Evolutionary conservation across 2,888 invertebrate genomes (phyloP), one percentile per base, ranked within the genome.

Genomic region (Ephialtes manifestator): DNA sequence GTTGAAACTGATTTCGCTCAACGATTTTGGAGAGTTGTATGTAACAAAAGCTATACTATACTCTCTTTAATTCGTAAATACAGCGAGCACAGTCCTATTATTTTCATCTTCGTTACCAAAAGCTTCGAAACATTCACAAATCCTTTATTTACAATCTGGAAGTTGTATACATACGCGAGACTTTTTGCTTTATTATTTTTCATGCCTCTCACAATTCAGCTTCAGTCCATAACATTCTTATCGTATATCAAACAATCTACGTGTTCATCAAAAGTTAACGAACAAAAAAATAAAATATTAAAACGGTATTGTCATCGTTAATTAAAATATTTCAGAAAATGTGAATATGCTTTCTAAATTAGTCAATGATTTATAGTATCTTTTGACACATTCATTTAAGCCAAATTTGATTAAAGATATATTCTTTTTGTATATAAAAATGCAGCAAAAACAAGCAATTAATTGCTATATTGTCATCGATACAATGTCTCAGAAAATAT

Each of bases 11-110:
- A 55, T 13, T 18, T 24, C 24, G 43, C n/a, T 18, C 28, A 46
- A 67, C 55, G 43, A 28, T 28, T 24, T 67, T 55, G 11, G 43
- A 67, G n/a, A 67, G 67, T 67, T 43, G 39, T 24, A 20, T 15
- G 77, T 68, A 68, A 67, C 77, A 68, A 77, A 77, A 77, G 15
- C 53, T 55, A 58, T 46, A 58, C 35, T 77, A 55, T 55, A 55
- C 24, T 35, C 18, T 77, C 28, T 53, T n/a, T 55, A 15, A 18
- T 76, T 76, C 65, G 53, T n/a, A 20, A 24, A 28, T 53, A 35
- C 15, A 58, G 24, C 60, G 7, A 67, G 53, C 65, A 76, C 51
- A 65, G 51, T 51, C 65, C 53, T 35, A 51, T 67, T 24, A 31
- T 65, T 46, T 60, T 51, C 18, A 35, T 53, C 24, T 51, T 20